These are phyloP conservation scores for Melanocharis versteri DNA, from an alignment of 2,113 vertebrate genomes.

Conservation along the genomic window DNA sequence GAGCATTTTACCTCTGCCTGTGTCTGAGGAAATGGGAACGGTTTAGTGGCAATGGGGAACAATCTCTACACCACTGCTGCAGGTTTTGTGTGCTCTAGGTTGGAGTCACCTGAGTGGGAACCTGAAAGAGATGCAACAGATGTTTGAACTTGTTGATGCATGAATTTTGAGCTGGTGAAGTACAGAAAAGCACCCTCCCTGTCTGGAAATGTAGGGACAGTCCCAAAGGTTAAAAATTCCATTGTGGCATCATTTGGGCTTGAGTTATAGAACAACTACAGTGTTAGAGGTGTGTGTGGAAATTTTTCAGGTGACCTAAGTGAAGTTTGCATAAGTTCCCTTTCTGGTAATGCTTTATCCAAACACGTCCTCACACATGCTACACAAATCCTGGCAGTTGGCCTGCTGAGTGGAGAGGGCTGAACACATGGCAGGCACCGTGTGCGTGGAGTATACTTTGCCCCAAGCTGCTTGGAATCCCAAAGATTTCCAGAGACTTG, in stretches of 20 bases:
- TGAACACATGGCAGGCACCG: slow-evolving; percentile 7
- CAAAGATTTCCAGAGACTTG: background rate
- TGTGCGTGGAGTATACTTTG: background rate
- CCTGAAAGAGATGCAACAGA: background rate
- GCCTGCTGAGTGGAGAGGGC: background rate
- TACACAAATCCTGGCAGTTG: background rate
- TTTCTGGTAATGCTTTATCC: background rate
- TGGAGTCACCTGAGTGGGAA: background rate
- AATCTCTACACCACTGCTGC: background rate
- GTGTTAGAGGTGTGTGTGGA: background rate
- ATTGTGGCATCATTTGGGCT: background rate
- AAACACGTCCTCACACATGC: background rate
- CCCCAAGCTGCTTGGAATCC: slow-evolving; percentile 21
- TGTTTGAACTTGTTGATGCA: background rate
- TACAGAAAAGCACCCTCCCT: background rate
- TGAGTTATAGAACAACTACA: background rate
- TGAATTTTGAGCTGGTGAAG: background rate
- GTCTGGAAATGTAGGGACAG: background rate
- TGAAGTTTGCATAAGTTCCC: background rate
- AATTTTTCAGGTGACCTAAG: slow-evolving; percentile 6
- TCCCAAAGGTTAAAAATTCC: background rate
- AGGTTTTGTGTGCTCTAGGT: background rate
- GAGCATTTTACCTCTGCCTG: background rate
- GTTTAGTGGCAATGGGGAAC: background rate
- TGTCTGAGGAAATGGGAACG: background rate